These are phyloP conservation scores for Neuroscelio doddi DNA, from an alignment of 2,888 invertebrate genomes.

Conservation along the genomic window DNA sequence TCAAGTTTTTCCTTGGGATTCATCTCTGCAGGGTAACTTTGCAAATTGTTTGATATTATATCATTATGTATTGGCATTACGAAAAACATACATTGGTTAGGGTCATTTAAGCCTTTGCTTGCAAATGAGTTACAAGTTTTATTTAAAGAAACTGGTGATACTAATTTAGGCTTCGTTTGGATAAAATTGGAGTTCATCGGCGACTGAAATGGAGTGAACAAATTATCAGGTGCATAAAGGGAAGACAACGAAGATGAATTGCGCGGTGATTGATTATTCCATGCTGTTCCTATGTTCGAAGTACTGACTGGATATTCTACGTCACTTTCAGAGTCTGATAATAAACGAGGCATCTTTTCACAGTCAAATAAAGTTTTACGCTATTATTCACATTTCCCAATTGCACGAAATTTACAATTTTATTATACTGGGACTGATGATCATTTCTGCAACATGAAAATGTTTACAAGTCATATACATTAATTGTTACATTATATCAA, in stretches of 20 bases:
- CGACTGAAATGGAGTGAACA: not conserved
- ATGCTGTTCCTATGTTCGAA: not conserved
- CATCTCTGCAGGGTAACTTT: not conserved
- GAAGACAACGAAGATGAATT: not conserved
- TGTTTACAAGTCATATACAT: too few relatives aligned
- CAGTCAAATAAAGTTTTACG: too few relatives aligned
- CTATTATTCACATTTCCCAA: too few relatives aligned
- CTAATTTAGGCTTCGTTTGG: not conserved
- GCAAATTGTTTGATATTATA: not conserved
- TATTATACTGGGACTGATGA: too few relatives aligned
- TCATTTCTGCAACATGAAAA: too few relatives aligned
- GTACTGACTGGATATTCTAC: conserved; percentile 3
- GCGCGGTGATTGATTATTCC: not conserved
- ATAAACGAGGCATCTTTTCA: not conserved
- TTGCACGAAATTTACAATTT: too few relatives aligned
- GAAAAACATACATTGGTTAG: not conserved
- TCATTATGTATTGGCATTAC: not conserved
- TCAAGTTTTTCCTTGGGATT: too few relatives aligned
- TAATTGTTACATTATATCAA: too few relatives aligned
- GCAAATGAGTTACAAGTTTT: not conserved
- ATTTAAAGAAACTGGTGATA: not conserved
- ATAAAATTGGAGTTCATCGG: not conserved
- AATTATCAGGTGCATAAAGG: not conserved
- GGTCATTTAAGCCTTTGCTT: not conserved
- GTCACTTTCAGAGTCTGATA: conserved; percentile 2